A percentile compares a stretch with the other conserved stretches of the same genome.
Evolutionary conservation across 2,888 invertebrate species (phyloP).

Genomic region (Cybosia mesomella): DNA sequence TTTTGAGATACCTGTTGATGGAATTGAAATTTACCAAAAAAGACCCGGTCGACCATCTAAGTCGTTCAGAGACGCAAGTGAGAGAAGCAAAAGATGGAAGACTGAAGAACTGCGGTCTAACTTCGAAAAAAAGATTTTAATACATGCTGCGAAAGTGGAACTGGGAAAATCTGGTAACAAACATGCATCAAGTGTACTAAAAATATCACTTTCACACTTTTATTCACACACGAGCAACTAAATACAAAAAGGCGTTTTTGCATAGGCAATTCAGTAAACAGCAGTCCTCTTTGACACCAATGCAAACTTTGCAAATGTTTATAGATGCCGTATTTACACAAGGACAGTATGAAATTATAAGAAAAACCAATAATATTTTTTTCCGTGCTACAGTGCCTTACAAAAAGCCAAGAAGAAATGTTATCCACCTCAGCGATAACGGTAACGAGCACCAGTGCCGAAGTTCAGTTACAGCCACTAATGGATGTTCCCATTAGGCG

Average conservation of each 20-base stretch:
- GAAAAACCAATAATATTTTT: neutral
- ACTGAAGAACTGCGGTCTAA: constrained; percentile 15
- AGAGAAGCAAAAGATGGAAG: constrained; percentile 14
- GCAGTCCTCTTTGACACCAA: neutral
- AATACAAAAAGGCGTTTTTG: no score
- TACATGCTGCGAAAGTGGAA: constrained; percentile 19
- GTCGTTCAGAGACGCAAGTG: constrained; percentile 7
- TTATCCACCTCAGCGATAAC: neutral
- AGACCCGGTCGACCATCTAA: neutral
- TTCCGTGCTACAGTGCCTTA: neutral
- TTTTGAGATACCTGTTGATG: constrained; percentile 20
- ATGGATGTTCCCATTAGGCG: neutral
- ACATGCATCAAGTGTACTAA: constrained; percentile 12
- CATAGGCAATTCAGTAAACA: no score
- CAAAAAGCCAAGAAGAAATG: neutral
- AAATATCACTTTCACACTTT: constrained; percentile 14
- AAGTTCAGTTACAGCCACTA: no score
- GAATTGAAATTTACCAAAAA: neutral
- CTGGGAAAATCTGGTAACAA: constrained; percentile 14
- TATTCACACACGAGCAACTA: no score
- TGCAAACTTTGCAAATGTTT: no score
- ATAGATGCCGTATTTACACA: no score
- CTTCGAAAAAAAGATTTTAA: constrained; percentile 10
- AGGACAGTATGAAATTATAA: neutral
- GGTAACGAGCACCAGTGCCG: neutral